These are phyloP conservation scores for Alethe castanea DNA, from an alignment of 2,113 vertebrate species.

Conservation along the genomic window DNA sequence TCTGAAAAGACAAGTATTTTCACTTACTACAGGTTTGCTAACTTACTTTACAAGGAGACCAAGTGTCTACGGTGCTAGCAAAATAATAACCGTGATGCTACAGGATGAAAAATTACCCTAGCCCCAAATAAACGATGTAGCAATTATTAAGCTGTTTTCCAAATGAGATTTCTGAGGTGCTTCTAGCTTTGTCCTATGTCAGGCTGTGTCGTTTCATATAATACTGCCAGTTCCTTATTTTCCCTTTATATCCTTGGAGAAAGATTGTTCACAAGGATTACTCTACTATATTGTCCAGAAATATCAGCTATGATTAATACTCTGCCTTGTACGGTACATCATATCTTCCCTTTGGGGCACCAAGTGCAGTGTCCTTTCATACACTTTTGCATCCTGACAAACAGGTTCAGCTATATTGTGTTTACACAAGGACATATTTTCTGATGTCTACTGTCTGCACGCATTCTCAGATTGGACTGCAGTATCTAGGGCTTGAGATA, in stretches of 20 bases:
- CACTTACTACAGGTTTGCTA: slow-evolving; percentile 8
- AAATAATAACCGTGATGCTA: not conserved
- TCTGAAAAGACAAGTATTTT: slow-evolving; percentile 41
- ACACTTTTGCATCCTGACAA: slow-evolving; percentile 72
- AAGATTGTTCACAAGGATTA: slow-evolving; percentile 72
- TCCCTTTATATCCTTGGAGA: slow-evolving; percentile 74
- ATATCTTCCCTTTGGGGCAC: slow-evolving; percentile 61
- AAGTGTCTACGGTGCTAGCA: not conserved
- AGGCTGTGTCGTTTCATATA: slow-evolving; percentile 18
- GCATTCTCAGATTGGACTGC: slow-evolving; percentile 60
- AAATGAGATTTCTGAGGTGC: slow-evolving; percentile 35
- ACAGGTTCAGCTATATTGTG: slow-evolving; percentile 73
- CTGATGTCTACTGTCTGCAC: slow-evolving; percentile 42
- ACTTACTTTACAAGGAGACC: not conserved
- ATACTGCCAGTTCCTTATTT: slow-evolving; percentile 66
- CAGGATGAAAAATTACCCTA: slow-evolving; percentile 46
- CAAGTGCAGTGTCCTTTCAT: slow-evolving; percentile 65
- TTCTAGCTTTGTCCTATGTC: slow-evolving; percentile 14
- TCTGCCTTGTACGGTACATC: slow-evolving; percentile 69
- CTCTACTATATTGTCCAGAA: slow-evolving; percentile 75
- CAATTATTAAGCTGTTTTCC: slow-evolving; percentile 51
- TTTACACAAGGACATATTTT: slow-evolving; percentile 76
- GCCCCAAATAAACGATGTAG: not conserved
- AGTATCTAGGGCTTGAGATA: slow-evolving; percentile 31
- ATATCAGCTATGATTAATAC: slow-evolving; percentile 78